Base-by-base conservation (phyloP, 2,113 vertebrate species). In the Amia ocellicauda region DNA sequence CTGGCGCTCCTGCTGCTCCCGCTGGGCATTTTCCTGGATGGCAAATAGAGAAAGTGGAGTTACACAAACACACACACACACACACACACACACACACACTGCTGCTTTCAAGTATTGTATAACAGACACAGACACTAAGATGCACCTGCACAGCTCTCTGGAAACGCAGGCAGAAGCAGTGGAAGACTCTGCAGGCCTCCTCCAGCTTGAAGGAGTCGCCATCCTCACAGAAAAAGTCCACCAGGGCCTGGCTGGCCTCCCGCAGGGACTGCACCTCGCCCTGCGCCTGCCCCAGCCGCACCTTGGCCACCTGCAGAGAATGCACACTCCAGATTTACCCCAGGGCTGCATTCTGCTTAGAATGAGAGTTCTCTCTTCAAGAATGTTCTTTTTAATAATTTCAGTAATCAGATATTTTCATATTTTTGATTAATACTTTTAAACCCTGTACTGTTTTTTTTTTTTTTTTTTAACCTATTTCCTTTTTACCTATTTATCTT, bases 161-260 rank as follows among this genome's bases (percentile, higher is more conserved):
- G 63, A 90, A 89, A 26, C 87, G 85, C 43, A 69, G 79, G 66
- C 86, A 86, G 80, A 90, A 90, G 43, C 73, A 75, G 51, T 85
- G 71, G 66, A 90, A 89, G 74, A 88, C 80, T 40, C 47, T 74
- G 64, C 88, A 89, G 23, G 89, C 86, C 57, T 90, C 89, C 63
- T 89, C 88, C 9, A 89, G 75, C 70, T 87, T 88, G 55, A 90
- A 89, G 3, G 78, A 79, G 61, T 68, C 77, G 58, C 87, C 88
- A 11, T 90, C 89, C 69, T 90, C 89, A 75, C 88, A 89, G 74
- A 90, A 87, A 61, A 90, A 90, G 62, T 90, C 88, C 67, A 88
- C 75, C 63, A 90, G 72, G 57, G 83, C 83, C 73, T 85, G 83
- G 65, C 86, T 89, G 22, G 82, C 80, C 83, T 84, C 82, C 62